A percentile compares a stretch with the other conserved stretches of the same genome.
phyloP scores from a whole-genome alignment of 2,888 invertebrate genomes.

The Chorisops tibialis region DNA sequence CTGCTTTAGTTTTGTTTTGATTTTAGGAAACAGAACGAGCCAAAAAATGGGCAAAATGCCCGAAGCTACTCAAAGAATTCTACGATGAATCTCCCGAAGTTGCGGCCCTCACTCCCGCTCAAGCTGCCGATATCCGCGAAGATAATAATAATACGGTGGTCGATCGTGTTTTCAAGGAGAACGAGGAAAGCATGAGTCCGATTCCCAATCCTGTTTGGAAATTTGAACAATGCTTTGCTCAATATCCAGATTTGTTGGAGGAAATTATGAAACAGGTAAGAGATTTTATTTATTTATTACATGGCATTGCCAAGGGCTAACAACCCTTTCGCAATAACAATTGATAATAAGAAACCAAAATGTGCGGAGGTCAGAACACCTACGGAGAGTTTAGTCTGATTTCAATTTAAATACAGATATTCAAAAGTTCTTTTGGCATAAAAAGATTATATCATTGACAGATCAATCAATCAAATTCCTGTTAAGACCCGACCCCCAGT shows the following conservation, averaged over 20 bases:
- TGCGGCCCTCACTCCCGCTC: slow-evolving; percentile 59
- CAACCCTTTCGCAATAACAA: too few relatives aligned
- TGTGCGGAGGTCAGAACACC: neutral
- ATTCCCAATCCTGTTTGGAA: slow-evolving; percentile 55
- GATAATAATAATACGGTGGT: slow-evolving; percentile 74
- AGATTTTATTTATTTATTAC: too few relatives aligned
- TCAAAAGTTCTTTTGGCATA: too few relatives aligned
- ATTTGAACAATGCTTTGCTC: slow-evolving; percentile 78
- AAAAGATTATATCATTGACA: too few relatives aligned
- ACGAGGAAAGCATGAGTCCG: slow-evolving; percentile 40
- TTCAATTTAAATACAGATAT: too few relatives aligned
- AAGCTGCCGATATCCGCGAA: slow-evolving; percentile 63
- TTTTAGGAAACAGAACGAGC: slow-evolving; percentile 56
- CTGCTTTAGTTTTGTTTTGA: slow-evolving; percentile 11
- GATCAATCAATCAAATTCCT: too few relatives aligned
- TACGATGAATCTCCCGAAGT: slow-evolving; percentile 76
- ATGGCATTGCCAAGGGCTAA: too few relatives aligned
- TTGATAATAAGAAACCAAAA: too few relatives aligned
- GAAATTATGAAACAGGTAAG: slow-evolving; percentile 70
- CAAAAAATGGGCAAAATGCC: slow-evolving; percentile 63
- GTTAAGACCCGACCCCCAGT: too few relatives aligned
- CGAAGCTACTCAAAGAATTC: slow-evolving; percentile 73
- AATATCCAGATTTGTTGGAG: slow-evolving; percentile 77
- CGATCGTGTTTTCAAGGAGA: slow-evolving; percentile 60
- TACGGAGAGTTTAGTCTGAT: neutral